Percentiles rank a stretch among this genome's conserved stretches.
These are phyloP conservation scores for Littorina saxatilis DNA, from an alignment of 1,140 invertebrate genomes.

Conservation along the genomic window DNA sequence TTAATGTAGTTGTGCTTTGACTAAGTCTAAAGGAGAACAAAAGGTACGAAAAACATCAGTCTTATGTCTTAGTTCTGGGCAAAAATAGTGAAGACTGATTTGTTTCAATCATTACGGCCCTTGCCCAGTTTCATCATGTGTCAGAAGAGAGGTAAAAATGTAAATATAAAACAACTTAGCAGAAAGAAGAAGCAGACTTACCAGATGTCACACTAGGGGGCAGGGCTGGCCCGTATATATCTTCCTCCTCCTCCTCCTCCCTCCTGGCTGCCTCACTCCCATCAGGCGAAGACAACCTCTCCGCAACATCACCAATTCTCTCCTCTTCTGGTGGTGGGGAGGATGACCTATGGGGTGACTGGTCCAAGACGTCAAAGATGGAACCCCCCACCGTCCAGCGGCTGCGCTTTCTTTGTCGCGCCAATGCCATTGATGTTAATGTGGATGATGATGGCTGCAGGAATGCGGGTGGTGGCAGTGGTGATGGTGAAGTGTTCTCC, in stretches of 20 bases:
- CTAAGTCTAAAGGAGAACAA: no score
- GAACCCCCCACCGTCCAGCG: slow-evolving; percentile 13
- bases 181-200: not conserved
- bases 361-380: slow-evolving; percentile 23
- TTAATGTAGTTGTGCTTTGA: no score
- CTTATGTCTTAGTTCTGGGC: no score
- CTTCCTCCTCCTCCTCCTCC: slow-evolving; percentile 7
- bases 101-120: no score
- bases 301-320: not conserved
- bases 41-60: no score
- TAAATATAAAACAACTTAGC: no score
- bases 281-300: slow-evolving; percentile 37
- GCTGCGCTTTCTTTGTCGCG: not conserved
- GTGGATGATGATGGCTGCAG: not conserved
- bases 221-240: slow-evolving; percentile 50
- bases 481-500: not conserved
- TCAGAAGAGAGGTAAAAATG: no score
- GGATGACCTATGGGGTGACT: not conserved
- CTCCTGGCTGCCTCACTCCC: slow-evolving; percentile 4
- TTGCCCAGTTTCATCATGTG: no score
- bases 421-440: no score
- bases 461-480: not conserved
- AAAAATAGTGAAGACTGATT: no score
- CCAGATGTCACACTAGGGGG: slow-evolving; percentile 36
- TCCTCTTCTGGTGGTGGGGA: not conserved